phyloP scores from a whole-genome alignment of 37 sponge, comb jelly and placozoan species.

The Lycopodina hypogea region DNA sequence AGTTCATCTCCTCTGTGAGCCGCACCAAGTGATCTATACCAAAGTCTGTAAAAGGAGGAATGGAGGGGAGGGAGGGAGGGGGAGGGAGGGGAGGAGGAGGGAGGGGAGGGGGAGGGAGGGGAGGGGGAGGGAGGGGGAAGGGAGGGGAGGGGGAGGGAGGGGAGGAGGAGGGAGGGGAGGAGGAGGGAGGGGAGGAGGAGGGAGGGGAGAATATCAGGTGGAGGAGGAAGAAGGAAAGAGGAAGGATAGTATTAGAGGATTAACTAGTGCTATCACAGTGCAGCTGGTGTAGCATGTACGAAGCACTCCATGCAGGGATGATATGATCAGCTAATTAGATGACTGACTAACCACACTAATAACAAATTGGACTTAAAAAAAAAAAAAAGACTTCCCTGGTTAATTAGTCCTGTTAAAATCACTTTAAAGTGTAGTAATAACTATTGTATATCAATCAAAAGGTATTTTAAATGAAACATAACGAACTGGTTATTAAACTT shows the following conservation, averaged over 20 bases:
- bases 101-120: not conserved
- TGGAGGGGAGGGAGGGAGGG: not conserved
- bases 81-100: not conserved
- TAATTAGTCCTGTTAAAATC: too few species aligned
- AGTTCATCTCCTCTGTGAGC: constrained; percentile 40
- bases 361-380: too few species aligned
- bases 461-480: too few species aligned
- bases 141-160: not conserved
- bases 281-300: not conserved
- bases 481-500: too few species aligned
- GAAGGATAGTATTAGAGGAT: too few species aligned
- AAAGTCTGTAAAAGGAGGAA: constrained; percentile 49
- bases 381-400: too few species aligned
- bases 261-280: not conserved
- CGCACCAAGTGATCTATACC: constrained; percentile 73
- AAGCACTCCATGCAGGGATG: too few species aligned
- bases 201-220: not conserved
- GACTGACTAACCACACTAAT: too few species aligned
- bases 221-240: not conserved
- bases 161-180: not conserved
- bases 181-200: not conserved
- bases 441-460: too few species aligned
- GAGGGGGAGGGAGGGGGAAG: not conserved
- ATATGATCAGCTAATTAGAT: too few species aligned
- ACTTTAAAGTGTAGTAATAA: too few species aligned